Evolutionary conservation across 2,888 invertebrate species (phyloP).

Genomic region (Drosophila vallismaia): DNA sequence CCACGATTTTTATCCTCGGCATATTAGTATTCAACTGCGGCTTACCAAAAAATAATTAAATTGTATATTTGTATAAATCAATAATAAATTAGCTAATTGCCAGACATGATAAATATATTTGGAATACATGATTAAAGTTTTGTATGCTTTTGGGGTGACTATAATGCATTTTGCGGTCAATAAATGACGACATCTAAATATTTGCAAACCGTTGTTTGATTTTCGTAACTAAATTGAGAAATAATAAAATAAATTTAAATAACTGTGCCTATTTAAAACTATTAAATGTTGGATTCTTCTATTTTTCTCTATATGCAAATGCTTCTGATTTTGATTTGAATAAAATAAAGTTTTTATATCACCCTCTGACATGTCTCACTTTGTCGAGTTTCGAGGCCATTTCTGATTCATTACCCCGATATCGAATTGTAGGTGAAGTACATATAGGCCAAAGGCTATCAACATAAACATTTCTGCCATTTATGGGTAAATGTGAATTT

Average conservation of each 20-base stretch:
- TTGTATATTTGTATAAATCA: conserved; percentile 28
- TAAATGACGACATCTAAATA: conserved; percentile 5
- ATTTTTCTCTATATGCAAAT: not conserved
- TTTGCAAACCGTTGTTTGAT: not conserved
- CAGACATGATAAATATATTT: conserved; percentile 3
- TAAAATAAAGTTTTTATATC: not conserved
- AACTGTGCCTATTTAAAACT: not conserved
- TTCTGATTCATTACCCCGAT: conserved; percentile 9
- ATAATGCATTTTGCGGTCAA: conserved; percentile 19
- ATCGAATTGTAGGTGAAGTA: conserved; percentile 6
- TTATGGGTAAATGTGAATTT: conserved; percentile 37
- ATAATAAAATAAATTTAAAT: not conserved
- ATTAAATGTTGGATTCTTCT: not conserved
- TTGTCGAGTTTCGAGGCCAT: not conserved
- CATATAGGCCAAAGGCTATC: conserved; percentile 25
- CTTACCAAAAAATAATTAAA: conserved; percentile 27
- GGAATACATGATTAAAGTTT: not conserved
- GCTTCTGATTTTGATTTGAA: not conserved
- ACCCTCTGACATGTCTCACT: not conserved
- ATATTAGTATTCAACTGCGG: conserved; percentile 14
- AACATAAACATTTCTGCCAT: conserved; percentile 41
- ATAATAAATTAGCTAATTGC: conserved; percentile 33
- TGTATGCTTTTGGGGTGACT: not conserved
- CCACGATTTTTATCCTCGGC: conserved; percentile 22
- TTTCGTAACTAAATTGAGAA: not conserved